Evolutionary conservation across 2,888 invertebrate species (phyloP).

Genomic region (Macaria liturata): DNA sequence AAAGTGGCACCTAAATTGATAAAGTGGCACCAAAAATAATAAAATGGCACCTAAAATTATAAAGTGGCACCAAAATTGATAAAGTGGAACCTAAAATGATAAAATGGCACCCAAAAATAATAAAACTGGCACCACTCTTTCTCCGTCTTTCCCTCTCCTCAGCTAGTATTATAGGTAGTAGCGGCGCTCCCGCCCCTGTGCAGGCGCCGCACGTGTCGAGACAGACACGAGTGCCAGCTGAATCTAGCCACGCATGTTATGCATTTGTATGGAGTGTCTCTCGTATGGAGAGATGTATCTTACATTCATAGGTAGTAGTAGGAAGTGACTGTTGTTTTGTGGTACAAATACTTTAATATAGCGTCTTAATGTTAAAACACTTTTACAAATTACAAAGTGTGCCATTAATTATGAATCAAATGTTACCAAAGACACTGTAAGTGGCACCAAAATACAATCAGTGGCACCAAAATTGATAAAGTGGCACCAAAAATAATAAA

Average conservation of each 20-base stretch:
- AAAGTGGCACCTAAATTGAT: too few relatives aligned
- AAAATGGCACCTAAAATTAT: too few relatives aligned
- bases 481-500: neutral
- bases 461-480: constrained; percentile 26
- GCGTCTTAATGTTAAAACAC: neutral
- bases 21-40: too few relatives aligned
- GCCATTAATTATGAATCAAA: too few relatives aligned
- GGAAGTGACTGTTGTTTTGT: neutral
- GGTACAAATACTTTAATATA: neutral
- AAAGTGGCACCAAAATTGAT: too few relatives aligned
- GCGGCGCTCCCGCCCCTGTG: constrained; percentile 33
- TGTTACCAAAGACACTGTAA: neutral
- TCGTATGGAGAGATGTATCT: constrained; percentile 61
- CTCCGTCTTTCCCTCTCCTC: too few relatives aligned
- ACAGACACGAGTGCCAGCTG: constrained; percentile 69
- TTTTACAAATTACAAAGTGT: too few relatives aligned
- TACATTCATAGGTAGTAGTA: too few relatives aligned
- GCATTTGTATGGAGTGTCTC: constrained; percentile 57
- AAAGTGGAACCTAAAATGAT: too few relatives aligned
- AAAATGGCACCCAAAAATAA: too few relatives aligned
- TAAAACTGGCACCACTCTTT: too few relatives aligned
- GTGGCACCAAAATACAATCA: constrained; percentile 24
- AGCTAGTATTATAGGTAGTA: constrained; percentile 33
- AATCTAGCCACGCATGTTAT: constrained; percentile 57
- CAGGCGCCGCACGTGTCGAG: constrained; percentile 55